A percentile compares a stretch with the other conserved stretches of the same genome.
phyloP scores from a whole-genome alignment of 2,113 vertebrate species.

The Monopterus albus region DNA sequence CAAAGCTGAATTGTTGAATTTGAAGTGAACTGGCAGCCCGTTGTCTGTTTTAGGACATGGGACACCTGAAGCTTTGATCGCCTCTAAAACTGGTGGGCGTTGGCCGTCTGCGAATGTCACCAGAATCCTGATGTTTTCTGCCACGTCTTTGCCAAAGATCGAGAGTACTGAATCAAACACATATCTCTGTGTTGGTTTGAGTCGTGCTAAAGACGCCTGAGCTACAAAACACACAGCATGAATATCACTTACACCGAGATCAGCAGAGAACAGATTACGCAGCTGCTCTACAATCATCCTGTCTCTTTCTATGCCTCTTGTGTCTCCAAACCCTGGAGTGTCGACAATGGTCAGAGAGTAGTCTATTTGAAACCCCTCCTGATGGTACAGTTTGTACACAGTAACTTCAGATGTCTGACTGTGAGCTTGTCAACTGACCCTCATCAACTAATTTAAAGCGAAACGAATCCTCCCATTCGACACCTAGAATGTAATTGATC shows the following conservation, averaged over 20 bases:
- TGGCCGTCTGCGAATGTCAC: constrained; percentile 68
- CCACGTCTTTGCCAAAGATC: constrained; percentile 71
- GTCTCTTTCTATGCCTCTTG: constrained; percentile 57
- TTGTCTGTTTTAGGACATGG: constrained; percentile 48
- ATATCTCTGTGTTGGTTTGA: constrained; percentile 56
- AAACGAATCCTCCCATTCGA: constrained; percentile 49
- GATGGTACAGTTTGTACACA: constrained; percentile 62
- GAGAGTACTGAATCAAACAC: constrained; percentile 66
- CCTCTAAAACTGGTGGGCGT: constrained; percentile 55
- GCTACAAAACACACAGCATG: constrained; percentile 44
- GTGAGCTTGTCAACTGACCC: constrained; percentile 27
- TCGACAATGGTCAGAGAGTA: constrained; percentile 73
- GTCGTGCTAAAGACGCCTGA: constrained; percentile 28
- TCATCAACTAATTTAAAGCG: constrained; percentile 56
- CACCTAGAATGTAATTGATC: constrained; percentile 69
- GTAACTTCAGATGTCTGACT: constrained; percentile 72
- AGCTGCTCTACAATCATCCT: constrained; percentile 43
- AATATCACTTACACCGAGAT: constrained; percentile 1
- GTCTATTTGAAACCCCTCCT: constrained; percentile 36
- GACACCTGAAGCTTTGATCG: constrained; percentile 35
- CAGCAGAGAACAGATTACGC: constrained; percentile 6
- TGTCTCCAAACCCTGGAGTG: constrained; percentile 76
- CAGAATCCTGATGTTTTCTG: constrained; percentile 63
- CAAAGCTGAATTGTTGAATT: constrained; percentile 71
- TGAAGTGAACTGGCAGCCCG: constrained; percentile 56